These are phyloP conservation scores for Mus musculus DNA, from an alignment of 2,113 vertebrate species.

Conservation along the genomic window DNA sequence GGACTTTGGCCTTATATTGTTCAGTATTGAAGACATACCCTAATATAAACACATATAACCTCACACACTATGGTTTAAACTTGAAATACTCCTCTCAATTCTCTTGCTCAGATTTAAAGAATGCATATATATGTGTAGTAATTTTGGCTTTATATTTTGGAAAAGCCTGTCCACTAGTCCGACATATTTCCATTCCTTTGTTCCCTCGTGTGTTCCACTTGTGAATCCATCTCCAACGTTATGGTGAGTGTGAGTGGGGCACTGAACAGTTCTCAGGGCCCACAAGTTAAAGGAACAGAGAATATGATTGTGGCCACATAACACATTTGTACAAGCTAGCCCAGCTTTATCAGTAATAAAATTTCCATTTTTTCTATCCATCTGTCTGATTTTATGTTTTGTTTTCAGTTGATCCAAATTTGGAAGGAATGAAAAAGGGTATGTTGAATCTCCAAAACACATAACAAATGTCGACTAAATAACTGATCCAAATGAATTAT, in stretches of 20 bases:
- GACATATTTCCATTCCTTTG: neutral
- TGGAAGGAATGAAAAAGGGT: neutral
- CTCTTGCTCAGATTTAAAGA: neutral
- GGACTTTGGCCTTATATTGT: no score
- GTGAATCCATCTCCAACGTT: neutral
- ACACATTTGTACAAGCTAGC: conserved; percentile 12
- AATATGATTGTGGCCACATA: neutral
- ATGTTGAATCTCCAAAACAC: neutral
- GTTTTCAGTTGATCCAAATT: conserved; percentile 30
- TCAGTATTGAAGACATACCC: accelerated
- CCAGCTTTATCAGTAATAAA: conserved; percentile 41
- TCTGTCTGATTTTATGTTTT: conserved; percentile 51
- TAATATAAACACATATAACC: neutral
- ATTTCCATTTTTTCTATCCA: conserved; percentile 14
- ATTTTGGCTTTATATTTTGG: neutral
- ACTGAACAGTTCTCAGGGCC: neutral
- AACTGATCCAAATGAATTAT: neutral
- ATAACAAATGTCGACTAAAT: conserved; percentile 37
- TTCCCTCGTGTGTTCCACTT: neutral
- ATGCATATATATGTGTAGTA: neutral
- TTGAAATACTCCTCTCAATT: neutral
- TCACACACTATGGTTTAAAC: neutral
- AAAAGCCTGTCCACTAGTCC: neutral
- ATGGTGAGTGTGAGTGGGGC: neutral
- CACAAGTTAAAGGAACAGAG: neutral